phyloP scores from a whole-genome alignment of 1,140 invertebrate species.

The Drosophila malerkotliana region DNA sequence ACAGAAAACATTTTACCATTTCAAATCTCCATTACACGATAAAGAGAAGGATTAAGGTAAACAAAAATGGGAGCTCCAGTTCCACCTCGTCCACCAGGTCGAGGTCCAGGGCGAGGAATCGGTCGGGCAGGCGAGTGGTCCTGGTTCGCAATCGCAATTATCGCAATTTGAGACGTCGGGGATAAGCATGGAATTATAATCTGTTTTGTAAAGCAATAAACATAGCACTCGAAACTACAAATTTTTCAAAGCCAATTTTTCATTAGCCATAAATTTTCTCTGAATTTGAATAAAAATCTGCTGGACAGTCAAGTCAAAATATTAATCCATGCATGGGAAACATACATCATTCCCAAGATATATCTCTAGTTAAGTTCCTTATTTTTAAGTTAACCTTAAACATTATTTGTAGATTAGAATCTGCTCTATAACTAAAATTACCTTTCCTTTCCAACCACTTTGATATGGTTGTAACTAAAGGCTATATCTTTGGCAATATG shows the following conservation, averaged over 20 bases:
- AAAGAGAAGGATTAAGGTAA: conserved; percentile 1
- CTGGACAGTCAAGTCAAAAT: too few species aligned
- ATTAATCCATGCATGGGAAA: too few species aligned
- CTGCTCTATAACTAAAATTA: too few species aligned
- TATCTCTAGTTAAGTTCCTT: too few species aligned
- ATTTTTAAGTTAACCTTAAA: too few species aligned
- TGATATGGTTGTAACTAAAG: too few species aligned
- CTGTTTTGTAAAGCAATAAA: conserved; percentile 17
- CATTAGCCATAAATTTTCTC: too few species aligned
- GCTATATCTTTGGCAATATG: too few species aligned
- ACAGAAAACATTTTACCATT: conserved; percentile 7
- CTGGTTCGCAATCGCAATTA: neutral
- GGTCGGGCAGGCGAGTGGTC: neutral
- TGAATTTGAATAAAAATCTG: too few species aligned
- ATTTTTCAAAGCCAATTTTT: neutral
- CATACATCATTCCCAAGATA: too few species aligned
- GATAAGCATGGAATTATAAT: neutral
- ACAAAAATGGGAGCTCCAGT: neutral
- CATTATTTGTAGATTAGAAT: too few species aligned
- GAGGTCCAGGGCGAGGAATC: neutral
- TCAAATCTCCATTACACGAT: neutral
- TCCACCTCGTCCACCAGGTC: conserved; percentile 1
- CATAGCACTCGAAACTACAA: neutral
- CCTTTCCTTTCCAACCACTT: too few species aligned
- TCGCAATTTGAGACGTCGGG: conserved; percentile 7